Evolutionary conservation across 2,888 invertebrate genomes (phyloP).

Genomic region (Willowsia nigromaculata): DNA sequence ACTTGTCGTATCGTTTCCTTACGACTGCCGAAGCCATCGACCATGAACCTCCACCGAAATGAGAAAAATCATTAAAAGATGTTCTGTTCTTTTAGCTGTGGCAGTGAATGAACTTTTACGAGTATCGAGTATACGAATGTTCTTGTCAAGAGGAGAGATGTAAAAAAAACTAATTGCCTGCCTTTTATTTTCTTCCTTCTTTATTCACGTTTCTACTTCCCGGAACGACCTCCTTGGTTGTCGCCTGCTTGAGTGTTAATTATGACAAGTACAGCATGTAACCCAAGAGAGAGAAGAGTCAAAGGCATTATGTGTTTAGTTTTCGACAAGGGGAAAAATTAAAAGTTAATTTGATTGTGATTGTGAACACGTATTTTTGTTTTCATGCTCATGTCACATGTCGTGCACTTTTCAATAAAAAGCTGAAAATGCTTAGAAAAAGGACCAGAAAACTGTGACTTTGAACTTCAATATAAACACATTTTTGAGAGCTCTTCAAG

Average conservation of each 20-base stretch:
- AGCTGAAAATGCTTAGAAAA: background rate
- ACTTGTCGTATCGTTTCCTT: conserved; percentile 11
- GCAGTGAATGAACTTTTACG: too few relatives aligned
- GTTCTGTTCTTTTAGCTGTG: too few relatives aligned
- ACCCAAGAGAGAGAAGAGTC: background rate
- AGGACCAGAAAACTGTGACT: background rate
- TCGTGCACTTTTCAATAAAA: background rate
- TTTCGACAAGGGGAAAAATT: too few relatives aligned
- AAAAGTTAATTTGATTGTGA: background rate
- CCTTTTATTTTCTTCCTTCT: background rate
- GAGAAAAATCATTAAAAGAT: background rate
- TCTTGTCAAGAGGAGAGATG: background rate
- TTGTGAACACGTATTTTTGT: background rate
- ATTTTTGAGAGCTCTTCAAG: background rate
- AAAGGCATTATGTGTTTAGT: background rate
- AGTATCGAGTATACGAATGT: too few relatives aligned
- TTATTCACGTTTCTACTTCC: background rate
- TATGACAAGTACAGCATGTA: conserved; percentile 35
- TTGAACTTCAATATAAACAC: background rate
- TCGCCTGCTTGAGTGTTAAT: conserved; percentile 32
- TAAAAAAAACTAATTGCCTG: conserved; percentile 1
- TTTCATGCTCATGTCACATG: background rate
- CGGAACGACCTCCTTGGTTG: conserved; percentile 58
- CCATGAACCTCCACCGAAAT: background rate
- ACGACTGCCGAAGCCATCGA: background rate